Percentiles rank a stretch among this genome's conserved stretches.
These are phyloP conservation scores for Atherix ibis DNA, from an alignment of 2,888 invertebrate genomes.

Conservation along the genomic window DNA sequence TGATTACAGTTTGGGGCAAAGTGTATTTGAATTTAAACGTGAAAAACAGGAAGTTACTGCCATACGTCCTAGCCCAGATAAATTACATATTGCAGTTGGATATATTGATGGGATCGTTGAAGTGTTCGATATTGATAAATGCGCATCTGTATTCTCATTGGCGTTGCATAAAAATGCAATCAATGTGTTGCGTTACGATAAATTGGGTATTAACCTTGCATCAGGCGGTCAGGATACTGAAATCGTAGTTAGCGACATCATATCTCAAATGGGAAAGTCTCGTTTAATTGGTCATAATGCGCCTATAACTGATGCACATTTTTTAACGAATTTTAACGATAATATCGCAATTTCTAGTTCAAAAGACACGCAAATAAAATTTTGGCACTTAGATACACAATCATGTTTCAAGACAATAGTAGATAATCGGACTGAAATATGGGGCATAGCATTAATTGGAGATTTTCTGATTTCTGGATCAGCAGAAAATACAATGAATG, in stretches of 20 bases:
- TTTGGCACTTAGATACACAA: conserved; percentile 92
- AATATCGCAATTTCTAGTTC: conserved; percentile 55
- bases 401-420: conserved; percentile 91
- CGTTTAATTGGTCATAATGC: conserved; percentile 87
- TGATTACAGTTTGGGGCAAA: conserved; percentile 27
- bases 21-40: conserved; percentile 64
- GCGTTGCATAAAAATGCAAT: conserved; percentile 77
- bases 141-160: conserved; percentile 49
- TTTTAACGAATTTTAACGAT: conserved; percentile 44
- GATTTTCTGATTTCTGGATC: conserved; percentile 79
- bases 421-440: conserved; percentile 77
- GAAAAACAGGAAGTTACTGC: conserved; percentile 67
- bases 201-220: conserved; percentile 65
- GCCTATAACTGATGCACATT: conserved; percentile 64
- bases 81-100: conserved; percentile 72
- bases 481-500: conserved; percentile 65
- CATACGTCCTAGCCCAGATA: conserved; percentile 59
- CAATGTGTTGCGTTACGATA: conserved; percentile 69
- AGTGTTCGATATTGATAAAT: conserved; percentile 61
- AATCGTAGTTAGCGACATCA: conserved; percentile 86
- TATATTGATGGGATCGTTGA: conserved; percentile 80
- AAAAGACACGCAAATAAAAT: conserved; percentile 88
- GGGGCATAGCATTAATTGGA: conserved; percentile 65
- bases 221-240: conserved; percentile 84
- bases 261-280: conserved; percentile 78